Evolutionary conservation across 2,888 invertebrate genomes (phyloP), one percentile per base, ranked within the genome.

Genomic region (Augochlorella aurata): DNA sequence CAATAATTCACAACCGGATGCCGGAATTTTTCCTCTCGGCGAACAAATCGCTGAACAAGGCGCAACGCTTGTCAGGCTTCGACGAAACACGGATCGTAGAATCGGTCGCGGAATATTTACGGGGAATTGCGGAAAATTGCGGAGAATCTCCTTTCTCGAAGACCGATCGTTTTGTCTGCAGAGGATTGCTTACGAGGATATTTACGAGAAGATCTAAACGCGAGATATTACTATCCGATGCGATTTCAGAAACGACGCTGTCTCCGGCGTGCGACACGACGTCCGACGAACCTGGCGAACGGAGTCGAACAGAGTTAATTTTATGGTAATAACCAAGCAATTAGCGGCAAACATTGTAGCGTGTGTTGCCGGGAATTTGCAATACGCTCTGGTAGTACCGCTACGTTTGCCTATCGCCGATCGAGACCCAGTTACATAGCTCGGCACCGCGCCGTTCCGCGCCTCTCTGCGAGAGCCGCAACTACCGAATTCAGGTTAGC

Each of bases 401-500:
- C 73, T 82, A 82, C 45, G 50, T 82, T 83, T 61, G 75, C 68
- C 79, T 76, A 82, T 75, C 78, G 79, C 63, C 47, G 69, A 83
- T 82, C 83, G 63, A 79, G 83, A 76, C 79, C 75, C 79, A 83
- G 75, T 82, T 83, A 70, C 83, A 79, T 79, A 79, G 79, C 45
- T 76, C 79, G 45, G 50, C 67, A 5, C 38, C 38, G 38, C 38
- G 38, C 38, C 38, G 4, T 7, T 38, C 38, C 38, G 38, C 38
- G 38, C 5, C 38, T 38, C 38, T 2, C 38, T 7, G 38, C 38
- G 38, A 38, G 38, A 38, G 73, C 52, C 45, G 73, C 73, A 70
- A 73, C 49, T 74, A 68, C 72, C 79, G 66, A 83, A 75, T 82
- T 73, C 54, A 70, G 65, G 44, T 58, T 29, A 24, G n/a, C 52